These are phyloP conservation scores for Penelope pileata DNA, from an alignment of 2,113 vertebrate species.

Conservation along the genomic window DNA sequence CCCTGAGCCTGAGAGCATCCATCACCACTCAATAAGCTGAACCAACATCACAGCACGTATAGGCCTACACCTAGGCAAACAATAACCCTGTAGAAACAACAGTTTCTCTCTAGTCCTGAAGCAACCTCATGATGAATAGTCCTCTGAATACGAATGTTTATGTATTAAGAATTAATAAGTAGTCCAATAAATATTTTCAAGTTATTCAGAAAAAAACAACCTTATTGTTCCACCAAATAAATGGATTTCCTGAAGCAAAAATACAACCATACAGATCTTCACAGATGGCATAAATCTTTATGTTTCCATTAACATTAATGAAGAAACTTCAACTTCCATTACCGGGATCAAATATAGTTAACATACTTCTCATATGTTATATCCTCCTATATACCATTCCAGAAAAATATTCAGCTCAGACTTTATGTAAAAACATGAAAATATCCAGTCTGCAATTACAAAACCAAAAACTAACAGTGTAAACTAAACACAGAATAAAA, in stretches of 20 bases:
- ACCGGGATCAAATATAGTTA: constrained; percentile 8
- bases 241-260: constrained; percentile 17
- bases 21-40: not conserved
- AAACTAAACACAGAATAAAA: not conserved
- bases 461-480: not conserved
- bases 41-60: accelerated
- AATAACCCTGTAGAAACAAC: not conserved
- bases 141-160: not conserved
- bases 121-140: not conserved
- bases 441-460: not conserved
- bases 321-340: not conserved
- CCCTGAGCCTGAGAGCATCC: not conserved
- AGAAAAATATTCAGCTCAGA: not conserved
- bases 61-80: not conserved
- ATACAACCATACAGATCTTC: not conserved
- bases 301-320: not conserved
- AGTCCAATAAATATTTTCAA: not conserved
- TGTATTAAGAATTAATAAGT: not conserved
- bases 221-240: not conserved
- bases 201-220: not conserved
- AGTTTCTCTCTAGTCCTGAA: not conserved
- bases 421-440: not conserved
- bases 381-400: not conserved
- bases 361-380: not conserved
- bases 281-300: not conserved